A percentile compares a stretch with the other conserved stretches of the same genome.
These are phyloP conservation scores for Triops longicaudatus DNA, from an alignment of 1,140 invertebrate genomes.

Conservation along the genomic window DNA sequence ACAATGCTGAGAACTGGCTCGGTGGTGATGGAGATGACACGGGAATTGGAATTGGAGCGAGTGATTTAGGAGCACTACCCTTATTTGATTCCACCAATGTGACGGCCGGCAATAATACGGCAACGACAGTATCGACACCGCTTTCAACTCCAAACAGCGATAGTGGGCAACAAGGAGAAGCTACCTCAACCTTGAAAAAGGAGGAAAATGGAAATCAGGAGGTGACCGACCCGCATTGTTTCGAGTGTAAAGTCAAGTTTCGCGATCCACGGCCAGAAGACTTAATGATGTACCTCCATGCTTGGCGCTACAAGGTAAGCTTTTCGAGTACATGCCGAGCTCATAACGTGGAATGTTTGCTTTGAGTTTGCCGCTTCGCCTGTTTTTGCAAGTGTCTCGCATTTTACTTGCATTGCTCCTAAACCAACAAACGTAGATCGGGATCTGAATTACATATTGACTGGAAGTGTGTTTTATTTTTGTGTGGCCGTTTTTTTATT, in stretches of 20 bases:
- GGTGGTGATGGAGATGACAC: conserved; percentile 69
- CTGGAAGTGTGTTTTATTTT: conserved; percentile 9
- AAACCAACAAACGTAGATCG: conserved; percentile 19
- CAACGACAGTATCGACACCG: neutral
- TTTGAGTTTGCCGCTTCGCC: neutral
- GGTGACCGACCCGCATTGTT: conserved; percentile 74
- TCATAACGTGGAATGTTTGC: conserved; percentile 28
- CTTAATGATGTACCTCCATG: conserved; percentile 90
- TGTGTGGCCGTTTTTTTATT: conserved; percentile 21
- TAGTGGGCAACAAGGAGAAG: neutral
- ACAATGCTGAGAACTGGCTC: conserved; percentile 88
- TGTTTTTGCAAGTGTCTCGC: neutral
- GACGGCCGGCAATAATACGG: neutral
- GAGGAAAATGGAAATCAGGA: neutral
- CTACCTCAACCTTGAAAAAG: neutral
- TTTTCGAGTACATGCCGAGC: conserved; percentile 33
- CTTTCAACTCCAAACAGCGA: conserved; percentile 18
- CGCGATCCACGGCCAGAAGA: conserved; percentile 81
- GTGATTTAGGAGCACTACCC: conserved; percentile 26
- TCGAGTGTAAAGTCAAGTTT: conserved; percentile 84
- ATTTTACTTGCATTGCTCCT: neutral
- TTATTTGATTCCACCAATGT: neutral
- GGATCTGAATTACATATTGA: conserved; percentile 21
- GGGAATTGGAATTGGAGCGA: conserved; percentile 28
- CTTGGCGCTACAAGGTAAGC: conserved; percentile 72